Base-by-base conservation (phyloP, 2,888 invertebrate species). In the Dascillus cervinus region DNA sequence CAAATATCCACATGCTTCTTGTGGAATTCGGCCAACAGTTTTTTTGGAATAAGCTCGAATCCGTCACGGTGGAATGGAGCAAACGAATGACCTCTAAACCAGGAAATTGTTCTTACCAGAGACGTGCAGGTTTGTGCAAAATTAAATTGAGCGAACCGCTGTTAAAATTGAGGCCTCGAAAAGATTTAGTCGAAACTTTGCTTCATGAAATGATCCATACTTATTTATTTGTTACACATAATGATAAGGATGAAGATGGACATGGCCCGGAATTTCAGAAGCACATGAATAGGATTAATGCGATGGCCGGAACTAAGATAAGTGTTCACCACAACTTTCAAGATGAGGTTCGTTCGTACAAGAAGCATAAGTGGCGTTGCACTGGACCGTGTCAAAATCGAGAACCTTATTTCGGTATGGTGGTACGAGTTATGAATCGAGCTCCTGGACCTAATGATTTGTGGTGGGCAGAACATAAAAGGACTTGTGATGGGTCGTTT, bases 161-260 rank as follows among this genome's bases (percentile, higher is more conserved):
- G 10, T 69, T 98, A 0, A 91, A 90, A 60, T 68, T 97, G 3
- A 69, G 98, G 13, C 89, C 96, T 0, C 73, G 98, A 20, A 94
- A 90, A 60, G 95, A 99, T 66, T 69, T 99, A 0, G 77, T 98
- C 0, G 92, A 98, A 67, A 98, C 98, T 0, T 67, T 98, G 10
- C 67, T 99, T 68, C 98, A 99, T 66, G 98, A 98, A 68, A 98
- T 98, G 98, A 99, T 99, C 41, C 98, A 99, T 62, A 98, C 96
- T 0, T 96, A 77, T 60, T 73, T 96, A 37, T 98, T 97, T 66
- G 77, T 97, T 1, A 84, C 88, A 1, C 72, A 80, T 43, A 79
- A 82, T 46, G 82, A 87, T 49, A 73, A 79, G 51, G 91, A 96
- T 53, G 77, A 90, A 49, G 88, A 92, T 61, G 95, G 89, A 0